phyloP scores from a whole-genome alignment of 2,888 invertebrate genomes.

The Platycheirus albimanus region DNA sequence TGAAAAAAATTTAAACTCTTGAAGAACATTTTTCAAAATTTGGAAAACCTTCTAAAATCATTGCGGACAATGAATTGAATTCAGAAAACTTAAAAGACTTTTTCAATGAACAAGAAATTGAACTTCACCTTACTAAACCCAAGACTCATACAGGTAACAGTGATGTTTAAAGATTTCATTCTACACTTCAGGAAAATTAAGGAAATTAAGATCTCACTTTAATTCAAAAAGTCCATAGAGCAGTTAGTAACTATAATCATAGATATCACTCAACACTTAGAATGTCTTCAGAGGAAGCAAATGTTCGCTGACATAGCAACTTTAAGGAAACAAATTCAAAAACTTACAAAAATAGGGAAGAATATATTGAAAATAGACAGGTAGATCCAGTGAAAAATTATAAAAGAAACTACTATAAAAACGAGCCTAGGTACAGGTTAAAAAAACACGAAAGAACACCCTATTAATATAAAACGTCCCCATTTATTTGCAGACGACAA shows the following conservation, averaged over 20 bases:
- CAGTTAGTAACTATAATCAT: neutral
- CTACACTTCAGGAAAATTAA: neutral
- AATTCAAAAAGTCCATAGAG: conserved; percentile 9
- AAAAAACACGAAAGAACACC: conserved; percentile 10
- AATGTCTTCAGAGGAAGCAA: neutral
- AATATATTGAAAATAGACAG: conserved; percentile 13
- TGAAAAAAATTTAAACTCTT: conserved; percentile 4
- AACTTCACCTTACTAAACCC: conserved; percentile 24
- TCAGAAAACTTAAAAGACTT: conserved; percentile 20
- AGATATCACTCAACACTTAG: neutral
- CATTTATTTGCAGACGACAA: neutral
- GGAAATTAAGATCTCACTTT: neutral
- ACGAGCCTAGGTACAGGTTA: neutral
- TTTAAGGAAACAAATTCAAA: neutral
- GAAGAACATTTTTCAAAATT: conserved; percentile 32
- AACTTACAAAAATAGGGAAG: conserved; percentile 14
- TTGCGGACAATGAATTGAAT: conserved; percentile 20
- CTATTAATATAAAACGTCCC: neutral
- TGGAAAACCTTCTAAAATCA: conserved; percentile 18
- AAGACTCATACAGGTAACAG: conserved; percentile 33
- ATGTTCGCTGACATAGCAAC: neutral
- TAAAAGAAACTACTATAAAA: neutral
- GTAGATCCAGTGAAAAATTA: neutral
- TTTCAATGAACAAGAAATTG: neutral
- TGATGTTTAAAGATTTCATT: conserved; percentile 6